A percentile compares a stretch with the other conserved stretches of the same genome.
phyloP scores from a whole-genome alignment of 2,113 vertebrate species.

The Solea solea region DNA sequence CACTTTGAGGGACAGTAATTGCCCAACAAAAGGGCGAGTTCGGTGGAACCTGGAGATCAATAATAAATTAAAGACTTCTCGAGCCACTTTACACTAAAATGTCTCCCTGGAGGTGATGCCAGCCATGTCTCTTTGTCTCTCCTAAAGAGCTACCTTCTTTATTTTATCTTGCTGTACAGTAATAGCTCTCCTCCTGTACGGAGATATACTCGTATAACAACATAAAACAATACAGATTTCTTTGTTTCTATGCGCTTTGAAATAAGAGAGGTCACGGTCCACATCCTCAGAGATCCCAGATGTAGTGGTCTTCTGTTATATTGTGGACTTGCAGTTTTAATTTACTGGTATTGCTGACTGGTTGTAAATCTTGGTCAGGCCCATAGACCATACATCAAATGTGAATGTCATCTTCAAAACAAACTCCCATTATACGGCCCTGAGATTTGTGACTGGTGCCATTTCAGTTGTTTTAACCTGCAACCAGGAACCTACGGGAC shows the following conservation, averaged over 20 bases:
- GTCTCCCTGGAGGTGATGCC: slow-evolving; percentile 48
- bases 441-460: no score
- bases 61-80: slow-evolving; percentile 69
- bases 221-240: neutral
- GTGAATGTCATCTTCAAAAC: no score
- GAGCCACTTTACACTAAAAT: slow-evolving; percentile 56
- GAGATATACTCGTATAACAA: neutral
- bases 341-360: no score
- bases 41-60: slow-evolving; percentile 69
- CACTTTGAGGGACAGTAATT: slow-evolving; percentile 60
- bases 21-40: slow-evolving; percentile 42
- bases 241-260: neutral
- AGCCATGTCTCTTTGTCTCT: slow-evolving; percentile 56
- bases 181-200: neutral
- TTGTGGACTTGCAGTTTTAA: no score
- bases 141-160: slow-evolving; percentile 26
- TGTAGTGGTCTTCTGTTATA: no score
- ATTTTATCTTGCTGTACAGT: slow-evolving; percentile 18
- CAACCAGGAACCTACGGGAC: no score
- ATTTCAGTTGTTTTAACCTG: no score
- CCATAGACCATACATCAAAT: no score
- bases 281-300: no score
- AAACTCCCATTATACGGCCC: no score
- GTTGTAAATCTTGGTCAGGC: no score
- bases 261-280: no score